Evolutionary conservation across 1,140 invertebrate species (phyloP).

Genomic region (Drosophila tristis): DNA sequence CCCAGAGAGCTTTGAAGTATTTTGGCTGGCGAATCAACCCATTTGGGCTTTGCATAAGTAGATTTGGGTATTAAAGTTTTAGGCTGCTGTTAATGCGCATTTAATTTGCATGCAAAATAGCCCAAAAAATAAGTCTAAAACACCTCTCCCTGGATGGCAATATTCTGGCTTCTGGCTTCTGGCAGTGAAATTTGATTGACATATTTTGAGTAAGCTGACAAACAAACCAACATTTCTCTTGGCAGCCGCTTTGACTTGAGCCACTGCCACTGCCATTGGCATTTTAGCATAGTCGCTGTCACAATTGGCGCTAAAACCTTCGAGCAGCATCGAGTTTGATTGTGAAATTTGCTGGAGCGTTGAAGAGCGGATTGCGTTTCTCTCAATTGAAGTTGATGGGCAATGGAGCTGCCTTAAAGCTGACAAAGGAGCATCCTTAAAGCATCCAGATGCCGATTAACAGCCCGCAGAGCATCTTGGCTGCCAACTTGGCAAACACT

Average conservation of each 20-base stretch:
- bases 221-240: constrained; percentile 51
- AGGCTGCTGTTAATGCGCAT: constrained; percentile 57
- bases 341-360: constrained; percentile 56
- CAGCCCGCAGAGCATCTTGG: constrained; percentile 33
- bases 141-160: constrained; percentile 21
- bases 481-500: constrained; percentile 40
- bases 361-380: constrained; percentile 37
- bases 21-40: constrained; percentile 35
- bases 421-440: constrained; percentile 26
- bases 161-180: constrained; percentile 57
- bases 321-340: constrained; percentile 61
- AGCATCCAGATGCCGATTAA: constrained; percentile 8
- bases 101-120: constrained; percentile 73
- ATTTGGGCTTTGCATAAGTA: constrained; percentile 70
- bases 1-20: constrained; percentile 40
- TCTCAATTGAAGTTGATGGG: constrained; percentile 12
- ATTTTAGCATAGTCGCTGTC: constrained; percentile 25
- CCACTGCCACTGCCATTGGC: constrained; percentile 40
- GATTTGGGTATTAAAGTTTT: constrained; percentile 58
- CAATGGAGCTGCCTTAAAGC: constrained; percentile 38
- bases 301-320: constrained; percentile 42
- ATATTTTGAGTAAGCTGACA: constrained; percentile 77
- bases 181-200: constrained; percentile 61
- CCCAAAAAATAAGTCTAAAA: constrained; percentile 36
- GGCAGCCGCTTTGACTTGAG: constrained; percentile 32